phyloP scores from a whole-genome alignment of 2,888 invertebrate species.

The Nephrotoma guestfalica region DNA sequence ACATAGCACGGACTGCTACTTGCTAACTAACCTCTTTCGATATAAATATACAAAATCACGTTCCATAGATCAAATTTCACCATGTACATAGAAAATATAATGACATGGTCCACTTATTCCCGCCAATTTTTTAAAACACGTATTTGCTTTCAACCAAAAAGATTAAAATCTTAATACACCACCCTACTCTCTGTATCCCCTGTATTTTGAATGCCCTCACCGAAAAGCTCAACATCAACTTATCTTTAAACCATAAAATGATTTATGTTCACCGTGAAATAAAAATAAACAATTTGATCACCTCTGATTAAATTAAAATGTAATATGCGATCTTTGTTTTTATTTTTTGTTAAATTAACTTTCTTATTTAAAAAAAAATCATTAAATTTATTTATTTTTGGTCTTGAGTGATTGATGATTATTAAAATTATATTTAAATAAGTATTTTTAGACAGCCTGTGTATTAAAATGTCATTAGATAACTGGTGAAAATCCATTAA shows the following conservation, averaged over 20 bases:
- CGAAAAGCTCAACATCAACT: neutral
- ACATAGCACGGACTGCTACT: neutral
- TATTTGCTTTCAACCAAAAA: neutral
- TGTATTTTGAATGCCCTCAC: neutral
- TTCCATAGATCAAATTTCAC: neutral
- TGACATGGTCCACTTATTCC: neutral
- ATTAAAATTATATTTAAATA: neutral
- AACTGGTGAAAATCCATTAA: too few relatives aligned
- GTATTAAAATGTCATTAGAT: neutral
- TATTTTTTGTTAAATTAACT: neutral
- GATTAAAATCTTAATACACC: neutral
- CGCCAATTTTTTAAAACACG: neutral
- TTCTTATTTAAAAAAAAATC: neutral
- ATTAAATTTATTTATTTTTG: neutral
- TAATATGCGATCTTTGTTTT: neutral
- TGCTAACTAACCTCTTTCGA: neutral
- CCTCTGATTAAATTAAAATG: neutral
- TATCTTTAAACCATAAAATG: neutral
- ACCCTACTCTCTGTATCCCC: neutral
- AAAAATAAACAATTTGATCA: neutral
- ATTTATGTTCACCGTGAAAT: neutral
- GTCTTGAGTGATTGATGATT: neutral
- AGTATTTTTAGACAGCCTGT: neutral
- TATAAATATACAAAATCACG: neutral
- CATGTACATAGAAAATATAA: neutral